phyloP scores from a whole-genome alignment of 2,888 invertebrate species.

The Ellobium chinense region DNA sequence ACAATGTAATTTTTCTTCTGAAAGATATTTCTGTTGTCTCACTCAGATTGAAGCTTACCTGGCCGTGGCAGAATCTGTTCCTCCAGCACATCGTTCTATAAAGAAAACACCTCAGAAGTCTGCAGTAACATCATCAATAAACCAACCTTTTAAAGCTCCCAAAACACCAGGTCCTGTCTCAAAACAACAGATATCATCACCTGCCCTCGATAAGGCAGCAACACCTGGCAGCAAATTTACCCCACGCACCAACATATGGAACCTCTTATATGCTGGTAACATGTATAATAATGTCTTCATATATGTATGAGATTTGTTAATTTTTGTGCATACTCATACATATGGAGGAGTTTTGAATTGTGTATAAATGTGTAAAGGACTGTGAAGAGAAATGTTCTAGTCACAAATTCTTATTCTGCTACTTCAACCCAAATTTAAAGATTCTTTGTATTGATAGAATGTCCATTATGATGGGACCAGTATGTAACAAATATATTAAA shows the following conservation, averaged over 20 bases:
- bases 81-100: background rate
- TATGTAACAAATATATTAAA: no score
- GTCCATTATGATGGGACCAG: no score
- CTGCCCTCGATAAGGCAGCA: background rate
- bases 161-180: background rate
- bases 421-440: no score
- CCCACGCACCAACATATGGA: slow-evolving; percentile 46
- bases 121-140: background rate
- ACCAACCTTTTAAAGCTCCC: background rate
- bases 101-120: background rate
- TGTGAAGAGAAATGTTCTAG: background rate
- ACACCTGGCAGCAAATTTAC: slow-evolving; percentile 34
- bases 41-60: slow-evolving; percentile 25
- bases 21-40: background rate
- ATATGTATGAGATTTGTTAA: background rate
- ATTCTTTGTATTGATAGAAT: no score
- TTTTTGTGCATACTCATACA: no score
- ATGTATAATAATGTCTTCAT: background rate
- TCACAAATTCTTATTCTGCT: no score
- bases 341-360: no score
- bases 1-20: background rate
- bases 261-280: slow-evolving; percentile 30
- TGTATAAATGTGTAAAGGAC: background rate
- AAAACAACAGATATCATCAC: background rate
- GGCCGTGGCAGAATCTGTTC: background rate